These are phyloP conservation scores for Chaetorhynchus papuensis DNA, from an alignment of 2,113 vertebrate genomes.

Conservation along the genomic window DNA sequence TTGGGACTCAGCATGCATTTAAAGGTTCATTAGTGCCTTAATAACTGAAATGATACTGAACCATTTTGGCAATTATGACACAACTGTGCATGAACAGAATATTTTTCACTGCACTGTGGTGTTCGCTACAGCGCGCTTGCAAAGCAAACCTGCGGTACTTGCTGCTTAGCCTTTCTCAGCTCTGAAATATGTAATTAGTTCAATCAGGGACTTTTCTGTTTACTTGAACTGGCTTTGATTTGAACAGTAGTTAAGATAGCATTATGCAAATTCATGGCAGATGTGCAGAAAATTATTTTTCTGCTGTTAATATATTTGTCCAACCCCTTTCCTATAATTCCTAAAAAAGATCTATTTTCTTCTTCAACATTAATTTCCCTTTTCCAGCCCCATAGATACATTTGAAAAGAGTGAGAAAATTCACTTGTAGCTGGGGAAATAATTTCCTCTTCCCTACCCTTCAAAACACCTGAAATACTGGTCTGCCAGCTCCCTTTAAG, in stretches of 20 bases:
- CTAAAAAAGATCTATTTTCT: neutral
- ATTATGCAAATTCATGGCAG: neutral
- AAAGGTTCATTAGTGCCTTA: conserved; percentile 27
- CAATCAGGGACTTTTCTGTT: neutral
- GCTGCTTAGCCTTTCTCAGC: neutral
- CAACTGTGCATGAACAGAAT: neutral
- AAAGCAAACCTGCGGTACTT: neutral
- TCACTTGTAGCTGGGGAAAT: neutral
- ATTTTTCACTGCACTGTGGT: neutral
- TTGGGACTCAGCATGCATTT: neutral
- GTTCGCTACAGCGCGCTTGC: neutral
- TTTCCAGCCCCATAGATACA: neutral
- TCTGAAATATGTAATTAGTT: conserved; percentile 7
- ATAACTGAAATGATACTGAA: conserved; percentile 22
- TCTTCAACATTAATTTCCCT: neutral
- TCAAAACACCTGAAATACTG: neutral
- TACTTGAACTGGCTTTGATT: conserved; percentile 28
- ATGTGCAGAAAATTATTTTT: neutral
- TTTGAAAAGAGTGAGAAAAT: neutral
- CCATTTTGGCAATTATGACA: conserved; percentile 42
- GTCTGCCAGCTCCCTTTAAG: neutral
- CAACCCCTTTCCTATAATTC: neutral
- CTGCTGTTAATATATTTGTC: neutral
- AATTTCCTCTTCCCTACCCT: neutral
- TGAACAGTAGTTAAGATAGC: neutral